Evolutionary conservation across 2,113 vertebrate species (phyloP).

Genomic region (Erpornis zantholeuca): DNA sequence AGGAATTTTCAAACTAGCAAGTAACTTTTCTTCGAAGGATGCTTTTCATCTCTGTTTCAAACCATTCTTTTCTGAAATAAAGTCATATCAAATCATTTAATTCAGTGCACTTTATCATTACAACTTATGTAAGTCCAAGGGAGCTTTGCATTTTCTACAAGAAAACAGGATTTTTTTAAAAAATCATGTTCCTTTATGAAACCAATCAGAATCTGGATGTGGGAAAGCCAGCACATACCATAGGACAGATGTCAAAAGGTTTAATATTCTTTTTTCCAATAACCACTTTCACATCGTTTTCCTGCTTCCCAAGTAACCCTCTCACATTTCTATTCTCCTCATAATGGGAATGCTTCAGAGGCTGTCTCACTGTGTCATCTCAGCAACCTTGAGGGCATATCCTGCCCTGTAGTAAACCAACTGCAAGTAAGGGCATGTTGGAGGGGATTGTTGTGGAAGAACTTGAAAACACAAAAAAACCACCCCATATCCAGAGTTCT

Average conservation of each 20-base stretch:
- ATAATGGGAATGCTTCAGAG: background rate
- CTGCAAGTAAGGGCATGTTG: background rate
- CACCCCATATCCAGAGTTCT: background rate
- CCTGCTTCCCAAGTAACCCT: background rate
- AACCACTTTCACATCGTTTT: background rate
- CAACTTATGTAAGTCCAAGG: background rate
- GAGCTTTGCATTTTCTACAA: background rate
- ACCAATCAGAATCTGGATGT: background rate
- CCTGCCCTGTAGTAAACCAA: background rate
- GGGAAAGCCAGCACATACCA: background rate
- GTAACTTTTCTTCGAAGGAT: background rate
- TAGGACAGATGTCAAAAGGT: fast-evolving
- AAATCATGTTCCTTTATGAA: background rate
- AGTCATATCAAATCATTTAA: background rate
- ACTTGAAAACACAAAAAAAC: background rate
- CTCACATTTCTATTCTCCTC: background rate
- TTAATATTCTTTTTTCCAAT: background rate
- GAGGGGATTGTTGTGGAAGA: background rate
- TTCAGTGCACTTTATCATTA: background rate
- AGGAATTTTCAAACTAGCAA: background rate
- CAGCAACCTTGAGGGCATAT: background rate
- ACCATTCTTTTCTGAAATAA: background rate
- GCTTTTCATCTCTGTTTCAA: background rate
- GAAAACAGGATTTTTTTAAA: background rate
- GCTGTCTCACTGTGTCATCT: background rate